Conservation (phyloP, 2,797 vertebrate species). For the Coracias cyanogaster region DNA sequence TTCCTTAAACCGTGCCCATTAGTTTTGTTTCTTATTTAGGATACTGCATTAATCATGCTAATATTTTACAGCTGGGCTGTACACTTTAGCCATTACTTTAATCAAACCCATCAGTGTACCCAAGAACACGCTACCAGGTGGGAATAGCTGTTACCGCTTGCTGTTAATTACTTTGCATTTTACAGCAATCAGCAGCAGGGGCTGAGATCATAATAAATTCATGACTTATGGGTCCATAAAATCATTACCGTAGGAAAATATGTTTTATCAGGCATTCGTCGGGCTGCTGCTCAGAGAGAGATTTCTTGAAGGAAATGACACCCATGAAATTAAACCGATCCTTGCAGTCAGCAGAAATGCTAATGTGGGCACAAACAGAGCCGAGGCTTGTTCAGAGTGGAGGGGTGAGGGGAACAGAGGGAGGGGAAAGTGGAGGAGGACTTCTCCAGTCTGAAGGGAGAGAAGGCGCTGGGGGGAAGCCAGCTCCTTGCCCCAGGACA, state of each 20-base stretch:
- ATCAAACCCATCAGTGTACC: slow-evolving; percentile 83
- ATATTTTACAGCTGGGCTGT: slow-evolving; percentile 81
- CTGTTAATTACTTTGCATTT: slow-evolving; percentile 87
- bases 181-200: slow-evolving; percentile 85
- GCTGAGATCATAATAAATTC: slow-evolving; percentile 87
- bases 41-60: slow-evolving; percentile 82
- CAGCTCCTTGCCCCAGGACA: background rate
- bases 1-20: slow-evolving; percentile 70
- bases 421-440: background rate
- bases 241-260: slow-evolving; percentile 86
- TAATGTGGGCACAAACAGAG: slow-evolving; percentile 76
- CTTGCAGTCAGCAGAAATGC: slow-evolving; percentile 84
- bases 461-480: background rate
- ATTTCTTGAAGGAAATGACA: slow-evolving; percentile 87
- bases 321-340: slow-evolving; percentile 85
- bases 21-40: slow-evolving; percentile 84
- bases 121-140: slow-evolving; percentile 82
- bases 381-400: background rate
- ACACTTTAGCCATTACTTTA: slow-evolving; percentile 84
- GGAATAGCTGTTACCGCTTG: slow-evolving; percentile 82
- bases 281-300: slow-evolving; percentile 83
- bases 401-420: background rate
- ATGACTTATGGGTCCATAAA: slow-evolving; percentile 87
- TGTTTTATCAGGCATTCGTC: slow-evolving; percentile 84
- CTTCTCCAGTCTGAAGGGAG: background rate